Evolutionary conservation across 2,797 vertebrate genomes (phyloP).

Genomic region (Malacoraja senta): DNA sequence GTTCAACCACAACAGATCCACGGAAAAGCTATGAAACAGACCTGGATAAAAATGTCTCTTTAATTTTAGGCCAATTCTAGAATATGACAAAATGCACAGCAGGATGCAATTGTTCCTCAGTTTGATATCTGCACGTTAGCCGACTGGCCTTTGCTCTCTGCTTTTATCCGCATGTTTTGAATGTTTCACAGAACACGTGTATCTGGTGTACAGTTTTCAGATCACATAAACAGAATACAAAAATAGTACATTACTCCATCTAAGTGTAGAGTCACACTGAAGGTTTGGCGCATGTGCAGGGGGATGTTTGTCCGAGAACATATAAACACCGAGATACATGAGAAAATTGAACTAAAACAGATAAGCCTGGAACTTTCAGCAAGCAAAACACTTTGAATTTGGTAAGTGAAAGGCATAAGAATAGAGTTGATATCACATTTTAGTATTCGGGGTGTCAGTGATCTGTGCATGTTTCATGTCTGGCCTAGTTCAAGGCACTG

Average conservation of each 20-base stretch:
- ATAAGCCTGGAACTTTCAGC: neutral
- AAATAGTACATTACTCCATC: slow-evolving; percentile 34
- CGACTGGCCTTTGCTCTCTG: slow-evolving; percentile 23
- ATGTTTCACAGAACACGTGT: slow-evolving; percentile 9
- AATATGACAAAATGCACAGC: neutral
- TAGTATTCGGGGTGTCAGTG: neutral
- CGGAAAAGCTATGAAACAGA: neutral
- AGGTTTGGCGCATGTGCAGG: slow-evolving; percentile 21
- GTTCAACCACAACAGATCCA: neutral
- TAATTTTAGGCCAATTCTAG: neutral
- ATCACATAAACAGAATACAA: slow-evolving; percentile 22
- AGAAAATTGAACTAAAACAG: neutral
- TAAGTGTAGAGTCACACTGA: slow-evolving; percentile 12
- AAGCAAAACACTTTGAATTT: slow-evolving; percentile 14
- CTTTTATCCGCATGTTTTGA: slow-evolving; percentile 10
- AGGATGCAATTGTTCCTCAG: neutral
- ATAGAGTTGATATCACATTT: neutral
- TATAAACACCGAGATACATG: neutral
- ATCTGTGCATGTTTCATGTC: neutral
- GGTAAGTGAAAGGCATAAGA: slow-evolving; percentile 20
- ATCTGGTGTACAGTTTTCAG: slow-evolving; percentile 22
- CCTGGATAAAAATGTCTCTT: neutral
- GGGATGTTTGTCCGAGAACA: neutral
- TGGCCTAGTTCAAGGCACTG: neutral
- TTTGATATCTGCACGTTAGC: neutral